Percentiles rank a stretch among this genome's conserved stretches.
phyloP scores from a whole-genome alignment of 1,140 invertebrate species.

The Saccostrea echinata region DNA sequence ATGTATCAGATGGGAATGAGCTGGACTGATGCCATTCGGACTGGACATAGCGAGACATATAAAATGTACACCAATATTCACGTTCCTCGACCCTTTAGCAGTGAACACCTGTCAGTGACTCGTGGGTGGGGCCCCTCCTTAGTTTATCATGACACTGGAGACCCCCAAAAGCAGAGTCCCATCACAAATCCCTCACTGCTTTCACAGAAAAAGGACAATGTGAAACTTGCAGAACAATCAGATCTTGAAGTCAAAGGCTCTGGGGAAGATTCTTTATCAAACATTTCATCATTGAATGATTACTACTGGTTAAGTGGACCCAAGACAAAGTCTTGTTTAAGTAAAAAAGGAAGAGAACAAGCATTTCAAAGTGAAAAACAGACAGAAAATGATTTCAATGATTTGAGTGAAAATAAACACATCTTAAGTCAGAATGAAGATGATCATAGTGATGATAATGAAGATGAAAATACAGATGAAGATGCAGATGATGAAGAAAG shows the following conservation, averaged over 20 bases:
- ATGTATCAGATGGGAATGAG: conserved; percentile 21
- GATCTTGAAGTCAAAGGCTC: not conserved
- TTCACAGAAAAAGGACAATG: not conserved
- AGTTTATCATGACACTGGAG: conserved; percentile 24
- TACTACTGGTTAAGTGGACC: not conserved
- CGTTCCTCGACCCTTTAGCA: not conserved
- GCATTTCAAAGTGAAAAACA: not conserved
- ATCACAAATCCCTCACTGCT: not conserved
- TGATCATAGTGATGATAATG: conserved; percentile 11
- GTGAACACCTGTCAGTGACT: not conserved
- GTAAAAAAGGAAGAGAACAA: not conserved
- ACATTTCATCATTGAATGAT: not conserved
- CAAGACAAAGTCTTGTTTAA: not conserved
- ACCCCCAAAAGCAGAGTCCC: conserved; percentile 8
- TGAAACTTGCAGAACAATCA: not conserved
- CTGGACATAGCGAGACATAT: conserved; percentile 34
- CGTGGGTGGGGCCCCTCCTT: conserved; percentile 24
- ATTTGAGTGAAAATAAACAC: not conserved
- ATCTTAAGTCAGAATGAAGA: not conserved
- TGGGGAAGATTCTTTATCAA: not conserved
- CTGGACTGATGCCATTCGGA: conserved; percentile 35
- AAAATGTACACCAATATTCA: not conserved
- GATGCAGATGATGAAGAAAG: conserved; percentile 45
- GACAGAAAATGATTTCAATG: not conserved
- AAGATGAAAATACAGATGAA: conserved; percentile 41